Base-by-base conservation (phyloP, 2,113 vertebrate genomes). In the Prietella phreatophila region DNA sequence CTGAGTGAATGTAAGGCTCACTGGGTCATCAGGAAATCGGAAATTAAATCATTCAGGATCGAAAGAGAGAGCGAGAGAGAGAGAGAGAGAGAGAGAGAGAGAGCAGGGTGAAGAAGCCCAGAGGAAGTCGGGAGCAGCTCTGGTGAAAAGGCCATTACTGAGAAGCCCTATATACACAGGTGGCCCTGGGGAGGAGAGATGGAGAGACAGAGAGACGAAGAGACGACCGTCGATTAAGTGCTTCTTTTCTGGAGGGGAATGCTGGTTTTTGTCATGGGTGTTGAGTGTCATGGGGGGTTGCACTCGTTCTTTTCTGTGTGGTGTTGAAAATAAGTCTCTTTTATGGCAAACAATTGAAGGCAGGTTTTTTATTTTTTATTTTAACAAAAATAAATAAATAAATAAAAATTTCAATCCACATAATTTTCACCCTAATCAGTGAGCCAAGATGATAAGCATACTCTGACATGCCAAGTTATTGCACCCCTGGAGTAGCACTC, bases 201-300 rank as follows among this genome's bases (percentile, higher is more conserved):
- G 36, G 1, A 36, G 36, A 36, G 36, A 36, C 36, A n/a, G 42
- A n/a, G 25, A 53, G 75, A 53, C 2, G 14, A 27, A 55, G 27
- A 81, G 30, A 36, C 22, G 55, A 20, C 60, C 71, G 75, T 90
- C 39, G 87, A 87, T 87, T 88, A 85, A 90, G 76, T 75, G 73
- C 86, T 85, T 39, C 42, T 17, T 88, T 85, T 88, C 73, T 33
- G 14, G 71, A 81, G 36, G 39, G 73, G 65, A 92, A 58, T 87
- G 85, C 75, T 53, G 9, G 81, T 79, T 82, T 89, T 30, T 82
- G 84, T 90, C 75, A 85, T 88, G 85, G 79, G 60, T 82, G 55
- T 85, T 88, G 58, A 63, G 84, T 88, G 61, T 88, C 85, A 87
- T 30, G 55, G 25, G 67, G 25, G 63, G n/a, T 88, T 75, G 85